Evolutionary conservation across 2,113 vertebrate species (phyloP), one percentile per base, ranked within the genome.

Genomic region (Holacanthus passer): DNA sequence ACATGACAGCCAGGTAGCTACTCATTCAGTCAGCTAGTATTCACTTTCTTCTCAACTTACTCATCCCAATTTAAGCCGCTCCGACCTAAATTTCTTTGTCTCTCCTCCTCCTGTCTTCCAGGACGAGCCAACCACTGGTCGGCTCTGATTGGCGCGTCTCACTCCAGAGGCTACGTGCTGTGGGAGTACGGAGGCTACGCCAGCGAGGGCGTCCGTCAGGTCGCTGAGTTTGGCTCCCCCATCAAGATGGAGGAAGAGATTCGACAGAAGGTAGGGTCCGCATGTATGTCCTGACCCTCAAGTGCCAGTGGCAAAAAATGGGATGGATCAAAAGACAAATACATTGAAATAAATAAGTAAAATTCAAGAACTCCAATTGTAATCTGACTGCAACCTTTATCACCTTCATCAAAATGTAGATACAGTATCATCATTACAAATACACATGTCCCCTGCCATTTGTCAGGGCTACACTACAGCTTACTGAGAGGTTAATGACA

Each of bases 211-310:
- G 98, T 99, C 73, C 97, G 96, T 5, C 97, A 99, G 88, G 98
- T 99, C 0, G 98, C 98, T 9, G 98, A 99, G 78, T 75, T 98
- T 82, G 98, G 98, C 0, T 99, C 98, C 8, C 98, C 98, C 0
- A 96, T 99, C 53, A 99, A 98, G 94, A 98, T 99, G 98, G 98
- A 99, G 85, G 98, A 98, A 92, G 97, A 99, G 94, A 99, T 99
- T 88, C 96, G 98, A 24, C 97, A 97, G 72, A 98, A 98, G 94
- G 98, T 99, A 96, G 82, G 92, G 22, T 32, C 10, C 5, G 37
- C 14, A 3, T 52, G 6, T 58, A 64, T 43, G 43, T 37, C 32
- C 22, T 56, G 22, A 58, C 24, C 14, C 3, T 19, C n/a, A 29
- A 48, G 32, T 24, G 41, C 39, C 29, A 9, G 14, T 41, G 69